phyloP scores from a whole-genome alignment of 2,113 vertebrate species.

The Parotia lawesii region DNA sequence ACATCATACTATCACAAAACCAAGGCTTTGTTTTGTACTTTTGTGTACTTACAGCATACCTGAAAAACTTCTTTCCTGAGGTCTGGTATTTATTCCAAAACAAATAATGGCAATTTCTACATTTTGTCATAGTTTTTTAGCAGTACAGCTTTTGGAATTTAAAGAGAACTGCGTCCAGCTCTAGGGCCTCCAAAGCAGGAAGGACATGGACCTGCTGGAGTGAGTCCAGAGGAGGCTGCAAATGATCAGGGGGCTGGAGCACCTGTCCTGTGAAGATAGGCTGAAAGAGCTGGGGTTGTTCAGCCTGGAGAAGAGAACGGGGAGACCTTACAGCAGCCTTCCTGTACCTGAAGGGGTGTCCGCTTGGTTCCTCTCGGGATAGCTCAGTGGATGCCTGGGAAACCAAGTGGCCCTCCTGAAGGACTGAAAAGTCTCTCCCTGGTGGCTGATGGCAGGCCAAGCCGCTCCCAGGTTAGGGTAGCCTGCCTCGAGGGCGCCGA shows the following conservation, averaged over 20 bases:
- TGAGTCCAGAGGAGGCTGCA: accelerated
- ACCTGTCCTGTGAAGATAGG: not conserved
- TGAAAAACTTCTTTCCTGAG: not conserved
- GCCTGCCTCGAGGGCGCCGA: too few relatives aligned
- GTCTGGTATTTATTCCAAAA: not conserved
- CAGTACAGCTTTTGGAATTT: not conserved
- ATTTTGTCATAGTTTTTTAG: not conserved
- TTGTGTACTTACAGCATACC: not conserved
- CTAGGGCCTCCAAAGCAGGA: not conserved
- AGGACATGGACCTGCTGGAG: not conserved
- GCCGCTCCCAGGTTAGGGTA: too few relatives aligned
- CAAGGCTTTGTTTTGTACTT: not conserved
- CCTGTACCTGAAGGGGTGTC: too few relatives aligned
- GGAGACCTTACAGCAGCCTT: not conserved
- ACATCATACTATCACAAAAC: not conserved
- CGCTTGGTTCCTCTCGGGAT: too few relatives aligned
- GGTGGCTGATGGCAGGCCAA: too few relatives aligned
- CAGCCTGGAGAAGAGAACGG: not conserved
- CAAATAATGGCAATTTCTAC: not conserved
- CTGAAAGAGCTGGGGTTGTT: not conserved
- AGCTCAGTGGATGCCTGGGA: too few relatives aligned
- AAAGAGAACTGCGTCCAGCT: not conserved
- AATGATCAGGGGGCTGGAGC: not conserved
- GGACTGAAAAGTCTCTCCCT: too few relatives aligned
- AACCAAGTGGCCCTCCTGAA: too few relatives aligned